Conservation (phyloP, 2,113 vertebrate species). For the Setophaga kirtlandii region DNA sequence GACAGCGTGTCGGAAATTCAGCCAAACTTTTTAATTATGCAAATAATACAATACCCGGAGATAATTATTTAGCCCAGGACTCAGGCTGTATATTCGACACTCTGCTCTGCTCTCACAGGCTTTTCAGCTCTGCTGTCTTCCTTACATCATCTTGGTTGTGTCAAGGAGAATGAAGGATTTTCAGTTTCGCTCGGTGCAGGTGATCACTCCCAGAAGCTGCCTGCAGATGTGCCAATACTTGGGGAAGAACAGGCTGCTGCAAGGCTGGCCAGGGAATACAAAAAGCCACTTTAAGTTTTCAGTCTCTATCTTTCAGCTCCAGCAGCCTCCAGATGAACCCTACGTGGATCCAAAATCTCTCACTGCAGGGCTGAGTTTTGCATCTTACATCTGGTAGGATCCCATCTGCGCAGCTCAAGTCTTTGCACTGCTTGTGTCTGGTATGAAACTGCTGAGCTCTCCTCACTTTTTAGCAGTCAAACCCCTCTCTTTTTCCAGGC, state of each 20-base stretch:
- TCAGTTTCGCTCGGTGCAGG: background rate
- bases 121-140: background rate
- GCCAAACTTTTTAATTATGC: constrained; percentile 71
- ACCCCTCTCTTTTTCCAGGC: background rate
- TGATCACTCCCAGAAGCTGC: background rate
- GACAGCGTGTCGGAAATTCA: constrained; percentile 42
- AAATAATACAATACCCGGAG: constrained; percentile 63
- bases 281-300: background rate
- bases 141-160: constrained; percentile 21
- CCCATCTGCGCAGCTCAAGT: background rate
- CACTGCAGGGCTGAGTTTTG: background rate
- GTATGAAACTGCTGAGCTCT: background rate
- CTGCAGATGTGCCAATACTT: background rate
- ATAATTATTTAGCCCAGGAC: constrained; percentile 65
- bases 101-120: constrained; percentile 17
- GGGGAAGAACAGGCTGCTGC: background rate
- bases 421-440: background rate
- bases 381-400: background rate
- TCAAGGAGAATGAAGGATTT: constrained; percentile 70
- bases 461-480: background rate
- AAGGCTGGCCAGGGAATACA: background rate
- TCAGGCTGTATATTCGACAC: background rate
- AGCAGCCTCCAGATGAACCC: background rate
- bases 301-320: background rate
- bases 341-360: background rate